A percentile compares a stretch with the other conserved stretches of the same genome.
Conservation (phyloP, 2,113 vertebrate genomes). For the Myodes glareolus region DNA sequence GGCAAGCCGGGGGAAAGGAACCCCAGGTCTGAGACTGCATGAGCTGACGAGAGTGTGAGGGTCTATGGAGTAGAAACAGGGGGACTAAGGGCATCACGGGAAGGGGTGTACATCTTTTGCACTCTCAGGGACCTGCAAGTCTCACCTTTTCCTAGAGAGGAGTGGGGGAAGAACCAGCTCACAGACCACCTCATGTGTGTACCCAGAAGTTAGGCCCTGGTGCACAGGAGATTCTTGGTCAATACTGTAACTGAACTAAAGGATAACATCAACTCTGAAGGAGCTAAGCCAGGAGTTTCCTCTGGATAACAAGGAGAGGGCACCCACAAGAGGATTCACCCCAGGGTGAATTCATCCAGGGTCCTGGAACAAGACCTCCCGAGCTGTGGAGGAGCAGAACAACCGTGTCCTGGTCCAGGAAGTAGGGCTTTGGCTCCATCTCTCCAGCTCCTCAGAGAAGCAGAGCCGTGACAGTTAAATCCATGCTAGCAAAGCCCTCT, state of each 20-base stretch:
- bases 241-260: neutral
- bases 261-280: neutral
- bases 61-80: too few species aligned
- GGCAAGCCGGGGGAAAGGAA: neutral
- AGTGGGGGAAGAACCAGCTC: rapidly evolving
- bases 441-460: neutral
- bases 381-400: neutral
- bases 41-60: neutral
- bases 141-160: neutral
- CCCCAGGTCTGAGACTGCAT: neutral
- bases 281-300: neutral
- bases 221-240: neutral
- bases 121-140: neutral
- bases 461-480: neutral
- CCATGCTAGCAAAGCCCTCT: neutral
- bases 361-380: neutral
- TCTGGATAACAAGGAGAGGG: neutral
- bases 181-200: rapidly evolving
- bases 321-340: neutral
- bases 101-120: rapidly evolving
- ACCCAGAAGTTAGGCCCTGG: neutral
- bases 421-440: neutral
- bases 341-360: too few species aligned
- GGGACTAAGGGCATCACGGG: neutral
- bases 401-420: neutral